Base-by-base conservation (phyloP, 2,113 vertebrate genomes). In the Saguinus imperator region DNA sequence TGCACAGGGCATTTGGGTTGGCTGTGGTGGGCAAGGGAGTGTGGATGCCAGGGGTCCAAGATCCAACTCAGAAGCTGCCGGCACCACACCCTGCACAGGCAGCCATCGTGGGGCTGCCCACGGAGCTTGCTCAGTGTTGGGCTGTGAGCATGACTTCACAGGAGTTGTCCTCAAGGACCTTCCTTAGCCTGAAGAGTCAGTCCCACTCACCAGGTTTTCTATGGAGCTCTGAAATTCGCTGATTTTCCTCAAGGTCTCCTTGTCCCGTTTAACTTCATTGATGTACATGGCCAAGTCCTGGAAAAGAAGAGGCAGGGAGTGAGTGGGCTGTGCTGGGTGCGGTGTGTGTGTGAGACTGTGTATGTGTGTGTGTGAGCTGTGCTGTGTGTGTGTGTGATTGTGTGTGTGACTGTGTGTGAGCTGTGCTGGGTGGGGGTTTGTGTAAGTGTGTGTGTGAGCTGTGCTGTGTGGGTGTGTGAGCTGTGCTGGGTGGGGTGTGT, bases 241-340 rank as follows among this genome's bases (percentile, higher is more conserved):
- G 94, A 99, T 99, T 97, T 99, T 99, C 99, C 99, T 99, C 97
- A 99, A 97, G 0, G 99, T 99, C 98, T 99, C 99, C 27, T 99
- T 99, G 98, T 99, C 99, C 94, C 99, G 98, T 96, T 99, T 99
- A 11, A 99, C 99, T 94, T 99, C 99, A 0, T 99, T 99, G 97
- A 99, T 99, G 98, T 99, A 99, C 99, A 99, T 99, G 23, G 99
- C 99, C 98, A 99, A 97, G 98, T 99, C 99, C 99, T 99, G 76
- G 4, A 93, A 94, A 21, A 50, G 91, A 32, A 52, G 32, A 90
- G 75, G 55, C 0, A 10, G 18, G 45, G 17, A 7, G 32, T 68
- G 29, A 68, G 32, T 6, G 3, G 66, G 66, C 66, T 35, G 32
- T 68, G 66, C 27, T 64, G 32, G 66, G 16, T 68, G 66, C 3